phyloP scores from a whole-genome alignment of 2,113 vertebrate species.

The Stegostoma tigrinum region DNA sequence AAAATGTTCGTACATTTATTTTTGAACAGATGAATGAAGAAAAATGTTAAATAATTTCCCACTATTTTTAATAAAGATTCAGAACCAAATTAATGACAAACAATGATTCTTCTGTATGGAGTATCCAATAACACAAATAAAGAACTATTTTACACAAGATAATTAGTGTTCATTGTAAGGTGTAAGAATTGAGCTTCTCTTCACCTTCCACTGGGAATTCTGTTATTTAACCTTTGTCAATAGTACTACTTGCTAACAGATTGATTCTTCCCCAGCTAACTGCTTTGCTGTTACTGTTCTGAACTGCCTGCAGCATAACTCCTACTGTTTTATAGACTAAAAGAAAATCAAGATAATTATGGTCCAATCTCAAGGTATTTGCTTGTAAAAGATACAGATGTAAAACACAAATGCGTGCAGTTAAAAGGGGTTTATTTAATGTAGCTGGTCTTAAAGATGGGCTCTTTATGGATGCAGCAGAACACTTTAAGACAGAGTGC shows the following conservation, averaged over 20 bases:
- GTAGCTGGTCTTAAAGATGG: background rate
- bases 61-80: background rate
- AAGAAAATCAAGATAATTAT: background rate
- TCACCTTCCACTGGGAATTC: constrained; percentile 15
- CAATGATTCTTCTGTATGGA: background rate
- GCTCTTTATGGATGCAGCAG: background rate
- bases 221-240: constrained; percentile 9
- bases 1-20: background rate
- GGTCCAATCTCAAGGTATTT: constrained; percentile 8
- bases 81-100: background rate
- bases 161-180: background rate
- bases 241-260: constrained; percentile 1
- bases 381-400: background rate
- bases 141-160: background rate
- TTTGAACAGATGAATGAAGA: background rate
- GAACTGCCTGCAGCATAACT: background rate
- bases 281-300: background rate
- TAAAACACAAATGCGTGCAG: background rate
- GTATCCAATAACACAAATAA: background rate
- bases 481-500: background rate
- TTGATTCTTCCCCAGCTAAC: constrained; percentile 20
- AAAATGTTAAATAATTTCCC: background rate
- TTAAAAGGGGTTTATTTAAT: background rate
- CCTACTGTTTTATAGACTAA: background rate
- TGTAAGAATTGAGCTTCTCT: background rate